A percentile compares a stretch with the other conserved stretches of the same genome.
Conservation (phyloP, 64 coral and sea anemone species). For the Cladopsammia gracilis region DNA sequence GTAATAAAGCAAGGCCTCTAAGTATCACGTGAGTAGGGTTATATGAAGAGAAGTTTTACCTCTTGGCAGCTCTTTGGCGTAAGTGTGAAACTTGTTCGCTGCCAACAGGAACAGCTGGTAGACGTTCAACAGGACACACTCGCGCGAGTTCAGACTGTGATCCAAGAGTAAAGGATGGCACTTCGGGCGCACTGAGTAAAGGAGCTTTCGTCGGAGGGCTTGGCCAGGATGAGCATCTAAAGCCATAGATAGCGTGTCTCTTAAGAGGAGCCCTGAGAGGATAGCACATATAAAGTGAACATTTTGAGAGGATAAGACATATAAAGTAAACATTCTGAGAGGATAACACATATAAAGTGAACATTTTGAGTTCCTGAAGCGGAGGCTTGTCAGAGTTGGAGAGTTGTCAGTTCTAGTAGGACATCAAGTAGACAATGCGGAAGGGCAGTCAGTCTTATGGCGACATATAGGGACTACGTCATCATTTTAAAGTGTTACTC, state of each 20-base stretch:
- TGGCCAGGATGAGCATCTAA: conserved; percentile 20
- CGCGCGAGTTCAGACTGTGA: conserved; percentile 50
- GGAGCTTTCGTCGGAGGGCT: conserved; percentile 35
- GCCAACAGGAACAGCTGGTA: conserved; percentile 75
- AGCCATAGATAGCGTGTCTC: conserved; percentile 42
- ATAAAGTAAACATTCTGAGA: no score
- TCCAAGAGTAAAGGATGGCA: conserved; percentile 88
- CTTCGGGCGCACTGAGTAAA: conserved; percentile 62
- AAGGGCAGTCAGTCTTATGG: no score
- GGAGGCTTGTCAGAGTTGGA: no score
- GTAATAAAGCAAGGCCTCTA: no score
- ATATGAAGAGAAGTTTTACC: conserved; percentile 23
- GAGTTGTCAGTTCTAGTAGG: no score
- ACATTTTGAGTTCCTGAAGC: no score
- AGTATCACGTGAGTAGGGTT: no score
- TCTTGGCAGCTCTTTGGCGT: conserved; percentile 58
- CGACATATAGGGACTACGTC: no score
- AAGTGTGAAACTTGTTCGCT: conserved; percentile 74
- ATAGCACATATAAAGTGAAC: background rate
- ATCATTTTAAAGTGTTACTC: no score
- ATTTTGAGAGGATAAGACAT: no score
- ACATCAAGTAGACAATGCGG: no score
- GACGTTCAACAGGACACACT: conserved; percentile 62
- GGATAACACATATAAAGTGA: no score
- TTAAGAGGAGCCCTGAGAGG: conserved; percentile 5